Evolutionary conservation across 2,888 invertebrate genomes (phyloP).

Genomic region (Nymphalis c-album): DNA sequence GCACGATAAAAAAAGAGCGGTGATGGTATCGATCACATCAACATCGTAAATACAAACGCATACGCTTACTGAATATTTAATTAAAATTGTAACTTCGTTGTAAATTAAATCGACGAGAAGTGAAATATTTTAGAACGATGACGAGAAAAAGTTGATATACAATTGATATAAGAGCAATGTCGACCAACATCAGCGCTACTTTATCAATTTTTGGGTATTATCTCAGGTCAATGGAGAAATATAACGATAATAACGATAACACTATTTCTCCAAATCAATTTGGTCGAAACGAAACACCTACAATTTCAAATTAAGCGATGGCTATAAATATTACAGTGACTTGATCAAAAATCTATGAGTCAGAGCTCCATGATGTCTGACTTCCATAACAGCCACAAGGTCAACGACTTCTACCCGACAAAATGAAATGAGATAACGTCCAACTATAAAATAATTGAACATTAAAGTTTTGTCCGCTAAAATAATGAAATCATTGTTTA

Average conservation of each 20-base stretch:
- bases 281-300: not conserved
- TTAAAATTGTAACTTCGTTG: not conserved
- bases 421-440: not conserved
- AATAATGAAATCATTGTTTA: constrained; percentile 1
- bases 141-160: not conserved
- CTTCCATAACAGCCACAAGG: not conserved
- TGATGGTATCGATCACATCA: constrained; percentile 11
- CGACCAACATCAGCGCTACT: too few species aligned
- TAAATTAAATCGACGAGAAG: not conserved
- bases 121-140: not conserved
- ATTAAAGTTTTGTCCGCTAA: not conserved
- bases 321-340: not conserved
- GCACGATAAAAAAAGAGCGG: constrained; percentile 6
- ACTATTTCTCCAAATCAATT: not conserved
- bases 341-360: constrained; percentile 5
- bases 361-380: not conserved
- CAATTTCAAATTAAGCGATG: not conserved
- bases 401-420: not conserved
- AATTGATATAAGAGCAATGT: not conserved
- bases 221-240: not conserved
- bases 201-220: too few species aligned
- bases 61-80: constrained; percentile 8
- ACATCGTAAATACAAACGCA: constrained; percentile 3
- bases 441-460: not conserved
- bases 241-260: not conserved